Conservation (phyloP, 92 coral and sea anemone genomes). For the Siderastrea radians region DNA sequence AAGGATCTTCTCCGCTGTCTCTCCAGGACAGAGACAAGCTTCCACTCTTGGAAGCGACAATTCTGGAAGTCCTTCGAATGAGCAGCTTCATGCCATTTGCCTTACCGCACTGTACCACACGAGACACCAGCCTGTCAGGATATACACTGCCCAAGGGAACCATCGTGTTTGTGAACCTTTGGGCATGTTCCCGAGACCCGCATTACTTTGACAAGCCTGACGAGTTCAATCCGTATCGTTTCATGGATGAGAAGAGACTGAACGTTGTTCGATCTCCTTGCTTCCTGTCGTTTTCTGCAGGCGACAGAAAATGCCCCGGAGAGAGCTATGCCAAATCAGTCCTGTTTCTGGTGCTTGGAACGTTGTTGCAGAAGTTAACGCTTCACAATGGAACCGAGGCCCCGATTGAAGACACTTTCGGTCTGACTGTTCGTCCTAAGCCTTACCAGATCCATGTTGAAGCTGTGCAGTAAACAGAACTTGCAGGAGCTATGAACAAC, state of each 20-base stretch:
- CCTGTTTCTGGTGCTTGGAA: conserved; percentile 88
- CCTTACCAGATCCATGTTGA: conserved; percentile 77
- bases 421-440: conserved; percentile 89
- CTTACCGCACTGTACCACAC: conserved; percentile 94
- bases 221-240: conserved; percentile 91
- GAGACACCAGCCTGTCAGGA: conserved; percentile 86
- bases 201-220: conserved; percentile 84
- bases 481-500: neutral
- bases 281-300: conserved; percentile 90
- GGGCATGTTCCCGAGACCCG: conserved; percentile 96
- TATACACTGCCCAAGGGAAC: conserved; percentile 85
- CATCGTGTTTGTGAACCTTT: conserved; percentile 91
- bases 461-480: conserved; percentile 14
- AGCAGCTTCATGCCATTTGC: conserved; percentile 96
- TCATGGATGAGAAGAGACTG: conserved; percentile 81
- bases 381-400: conserved; percentile 79
- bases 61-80: conserved; percentile 87
- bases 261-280: conserved; percentile 79
- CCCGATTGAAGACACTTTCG: conserved; percentile 88
- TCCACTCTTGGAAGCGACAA: conserved; percentile 95
- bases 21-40: conserved; percentile 83
- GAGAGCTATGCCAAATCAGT: conserved; percentile 89
- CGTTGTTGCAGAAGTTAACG: conserved; percentile 81
- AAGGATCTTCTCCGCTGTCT: conserved; percentile 75
- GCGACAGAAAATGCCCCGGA: conserved; percentile 96